Conservation (phyloP, 2,113 vertebrate species). For the Elephas maximus region DNA sequence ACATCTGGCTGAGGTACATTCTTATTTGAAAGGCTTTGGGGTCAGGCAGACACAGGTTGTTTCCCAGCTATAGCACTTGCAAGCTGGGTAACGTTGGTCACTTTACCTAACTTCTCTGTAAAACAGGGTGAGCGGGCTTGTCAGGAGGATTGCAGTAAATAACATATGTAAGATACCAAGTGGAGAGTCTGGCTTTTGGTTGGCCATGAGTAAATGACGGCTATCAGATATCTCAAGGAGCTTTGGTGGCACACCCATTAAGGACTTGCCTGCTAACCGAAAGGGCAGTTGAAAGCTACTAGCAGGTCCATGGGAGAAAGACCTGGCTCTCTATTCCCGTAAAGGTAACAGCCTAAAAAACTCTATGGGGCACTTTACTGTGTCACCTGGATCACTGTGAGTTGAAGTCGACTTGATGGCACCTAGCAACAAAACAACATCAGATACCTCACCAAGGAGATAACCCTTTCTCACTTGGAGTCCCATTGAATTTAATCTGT, state of each 20-base stretch:
- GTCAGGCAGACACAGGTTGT: not conserved
- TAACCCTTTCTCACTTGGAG: not conserved
- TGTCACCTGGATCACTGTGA: not conserved
- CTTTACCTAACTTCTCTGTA: not conserved
- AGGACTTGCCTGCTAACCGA: not conserved
- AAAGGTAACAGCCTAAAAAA: not conserved
- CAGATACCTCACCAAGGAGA: not conserved
- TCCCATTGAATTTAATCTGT: not conserved
- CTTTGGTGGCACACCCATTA: not conserved
- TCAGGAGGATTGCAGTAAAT: not conserved
- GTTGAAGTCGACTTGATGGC: not conserved
- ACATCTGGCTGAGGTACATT: not conserved
- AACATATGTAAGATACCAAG: too few species aligned
- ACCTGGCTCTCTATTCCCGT: not conserved
- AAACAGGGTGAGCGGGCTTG: not conserved
- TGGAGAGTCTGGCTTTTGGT: not conserved
- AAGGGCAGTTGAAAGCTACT: not conserved
- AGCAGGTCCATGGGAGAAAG: not conserved
- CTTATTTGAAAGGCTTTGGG: not conserved
- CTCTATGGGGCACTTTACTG: not conserved
- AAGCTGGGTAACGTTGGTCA: not conserved
- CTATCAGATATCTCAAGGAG: too few species aligned
- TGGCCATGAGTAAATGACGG: too few species aligned
- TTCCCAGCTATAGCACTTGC: not conserved
- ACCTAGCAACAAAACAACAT: not conserved